A percentile compares a stretch with the other conserved stretches of the same genome.
These are phyloP conservation scores for Etheostoma spectabile DNA, from an alignment of 2,113 vertebrate species.

Conservation along the genomic window DNA sequence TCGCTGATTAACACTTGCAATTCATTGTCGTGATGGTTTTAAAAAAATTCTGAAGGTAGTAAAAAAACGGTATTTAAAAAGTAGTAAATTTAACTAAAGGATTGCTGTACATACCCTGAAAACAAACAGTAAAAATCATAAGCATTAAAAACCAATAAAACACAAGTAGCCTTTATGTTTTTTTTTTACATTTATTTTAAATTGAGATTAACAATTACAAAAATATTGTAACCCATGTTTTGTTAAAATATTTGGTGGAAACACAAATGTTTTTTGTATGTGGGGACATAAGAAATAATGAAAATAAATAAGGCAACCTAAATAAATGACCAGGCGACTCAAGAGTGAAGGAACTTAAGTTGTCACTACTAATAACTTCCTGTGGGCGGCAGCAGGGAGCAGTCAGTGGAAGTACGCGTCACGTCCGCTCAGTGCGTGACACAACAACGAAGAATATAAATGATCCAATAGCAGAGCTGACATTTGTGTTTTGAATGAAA, in stretches of 20 bases:
- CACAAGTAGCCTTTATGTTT: not conserved
- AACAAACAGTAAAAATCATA: too few relatives aligned
- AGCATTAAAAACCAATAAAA: too few relatives aligned
- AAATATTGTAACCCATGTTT: not conserved
- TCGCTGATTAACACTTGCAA: too few relatives aligned
- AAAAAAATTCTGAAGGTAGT: too few relatives aligned
- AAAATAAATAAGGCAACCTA: not conserved
- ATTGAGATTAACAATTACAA: not conserved
- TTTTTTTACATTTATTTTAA: too few relatives aligned
- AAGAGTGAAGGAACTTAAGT: too few relatives aligned
- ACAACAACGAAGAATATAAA: slow-evolving; percentile 55
- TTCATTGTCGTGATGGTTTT: too few relatives aligned
- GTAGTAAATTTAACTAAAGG: too few relatives aligned
- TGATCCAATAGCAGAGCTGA: slow-evolving; percentile 65
- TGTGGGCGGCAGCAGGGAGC: slow-evolving; percentile 21
- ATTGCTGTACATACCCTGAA: too few relatives aligned
- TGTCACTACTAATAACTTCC: not conserved
- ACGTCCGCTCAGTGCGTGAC: not conserved
- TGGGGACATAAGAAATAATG: not conserved
- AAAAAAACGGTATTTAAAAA: too few relatives aligned
- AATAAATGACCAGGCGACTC: not conserved
- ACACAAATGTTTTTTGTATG: not conserved
- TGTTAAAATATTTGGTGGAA: not conserved
- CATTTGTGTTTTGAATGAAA: slow-evolving; percentile 74
- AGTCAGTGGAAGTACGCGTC: fast-evolving